Evolutionary conservation across 2,797 vertebrate species (phyloP).

Genomic region (Liasis olivaceus): DNA sequence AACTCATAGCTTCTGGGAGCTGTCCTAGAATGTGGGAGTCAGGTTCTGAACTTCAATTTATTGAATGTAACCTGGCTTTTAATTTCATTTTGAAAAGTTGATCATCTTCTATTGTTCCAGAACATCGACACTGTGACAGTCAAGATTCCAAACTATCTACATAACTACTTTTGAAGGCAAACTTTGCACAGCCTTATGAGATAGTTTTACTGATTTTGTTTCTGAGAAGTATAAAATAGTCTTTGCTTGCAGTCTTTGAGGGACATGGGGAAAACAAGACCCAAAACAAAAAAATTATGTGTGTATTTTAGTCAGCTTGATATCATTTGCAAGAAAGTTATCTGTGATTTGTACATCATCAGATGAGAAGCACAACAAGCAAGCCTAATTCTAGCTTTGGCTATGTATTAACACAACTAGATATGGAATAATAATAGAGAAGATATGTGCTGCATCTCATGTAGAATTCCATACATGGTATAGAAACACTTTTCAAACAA

Average conservation of each 20-base stretch:
- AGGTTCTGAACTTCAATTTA: not conserved
- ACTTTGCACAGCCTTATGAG: not conserved
- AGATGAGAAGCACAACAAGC: not conserved
- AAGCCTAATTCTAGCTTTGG: not conserved
- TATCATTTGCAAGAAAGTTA: not conserved
- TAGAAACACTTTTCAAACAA: conserved; percentile 37
- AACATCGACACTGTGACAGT: not conserved
- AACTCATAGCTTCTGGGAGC: not conserved
- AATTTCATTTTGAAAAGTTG: not conserved
- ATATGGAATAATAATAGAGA: conserved; percentile 8
- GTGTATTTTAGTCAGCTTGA: not conserved
- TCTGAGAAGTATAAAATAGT: not conserved
- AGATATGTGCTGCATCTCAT: not conserved
- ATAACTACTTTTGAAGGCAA: not conserved
- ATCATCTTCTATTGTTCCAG: not conserved
- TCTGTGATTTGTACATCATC: not conserved
- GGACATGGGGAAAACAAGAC: not conserved
- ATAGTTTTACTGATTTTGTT: not conserved
- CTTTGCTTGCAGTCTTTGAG: not conserved
- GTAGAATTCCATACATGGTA: conserved; percentile 20
- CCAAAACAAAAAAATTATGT: not conserved
- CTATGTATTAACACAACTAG: not conserved
- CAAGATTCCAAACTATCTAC: not conserved
- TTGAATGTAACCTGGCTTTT: not conserved
- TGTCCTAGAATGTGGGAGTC: not conserved